phyloP scores from a whole-genome alignment of 2,797 vertebrate species.

The Sphenopsis melanotis region DNA sequence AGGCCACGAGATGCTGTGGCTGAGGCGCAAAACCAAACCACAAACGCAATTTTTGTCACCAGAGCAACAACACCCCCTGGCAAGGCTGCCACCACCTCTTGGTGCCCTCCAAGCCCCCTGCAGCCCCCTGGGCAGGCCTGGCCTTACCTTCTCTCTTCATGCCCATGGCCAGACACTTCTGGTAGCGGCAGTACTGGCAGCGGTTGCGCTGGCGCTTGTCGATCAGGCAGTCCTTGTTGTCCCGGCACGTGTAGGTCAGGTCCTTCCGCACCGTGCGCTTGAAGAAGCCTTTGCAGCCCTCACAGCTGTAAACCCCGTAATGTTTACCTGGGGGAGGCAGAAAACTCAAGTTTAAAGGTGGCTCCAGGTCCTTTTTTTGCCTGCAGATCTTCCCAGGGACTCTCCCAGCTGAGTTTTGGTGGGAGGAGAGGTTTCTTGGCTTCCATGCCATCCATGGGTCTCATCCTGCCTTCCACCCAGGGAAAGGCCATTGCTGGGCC shows the following conservation, averaged over 20 bases:
- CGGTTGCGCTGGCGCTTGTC: constrained; percentile 98
- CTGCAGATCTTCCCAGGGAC: neutral
- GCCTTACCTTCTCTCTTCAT: constrained; percentile 98
- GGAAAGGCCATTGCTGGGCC: neutral
- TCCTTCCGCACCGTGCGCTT: constrained; percentile 96
- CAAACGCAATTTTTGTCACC: rapidly evolving
- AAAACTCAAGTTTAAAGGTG: rapidly evolving
- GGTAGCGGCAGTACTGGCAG: constrained; percentile 98
- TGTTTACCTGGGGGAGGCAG: constrained; percentile 84
- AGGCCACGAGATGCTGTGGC: neutral
- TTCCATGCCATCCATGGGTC: rapidly evolving
- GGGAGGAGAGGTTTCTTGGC: neutral
- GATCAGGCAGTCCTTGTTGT: constrained; percentile 95
- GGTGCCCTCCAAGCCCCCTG: rapidly evolving
- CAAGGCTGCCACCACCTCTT: rapidly evolving
- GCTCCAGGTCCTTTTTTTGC: rapidly evolving
- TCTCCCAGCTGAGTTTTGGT: rapidly evolving
- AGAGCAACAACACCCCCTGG: rapidly evolving
- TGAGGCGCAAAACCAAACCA: rapidly evolving
- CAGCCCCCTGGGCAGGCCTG: neutral
- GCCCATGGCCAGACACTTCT: constrained; percentile 98
- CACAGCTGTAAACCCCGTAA: constrained; percentile 97
- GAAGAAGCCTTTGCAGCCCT: constrained; percentile 98
- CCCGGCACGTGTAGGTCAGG: constrained; percentile 94
- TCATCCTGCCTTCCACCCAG: neutral